phyloP scores from a whole-genome alignment of 2,888 invertebrate genomes.

The Hyles lineata region DNA sequence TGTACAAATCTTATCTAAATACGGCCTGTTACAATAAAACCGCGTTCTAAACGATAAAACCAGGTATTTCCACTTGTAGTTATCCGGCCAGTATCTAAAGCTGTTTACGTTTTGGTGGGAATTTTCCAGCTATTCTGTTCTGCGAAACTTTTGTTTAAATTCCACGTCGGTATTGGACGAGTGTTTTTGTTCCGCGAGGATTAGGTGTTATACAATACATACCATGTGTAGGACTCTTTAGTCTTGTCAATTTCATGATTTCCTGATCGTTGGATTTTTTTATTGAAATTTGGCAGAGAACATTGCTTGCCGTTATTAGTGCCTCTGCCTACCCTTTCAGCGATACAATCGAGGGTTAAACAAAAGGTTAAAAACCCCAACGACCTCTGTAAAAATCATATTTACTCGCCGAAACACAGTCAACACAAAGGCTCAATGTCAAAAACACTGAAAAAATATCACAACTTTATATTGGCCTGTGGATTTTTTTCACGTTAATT shows the following conservation, averaged over 20 bases:
- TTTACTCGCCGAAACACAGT: background rate
- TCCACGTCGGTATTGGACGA: background rate
- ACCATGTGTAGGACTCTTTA: no score
- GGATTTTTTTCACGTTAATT: slow-evolving; percentile 1
- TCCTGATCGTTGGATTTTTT: no score
- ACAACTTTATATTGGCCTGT: slow-evolving; percentile 14
- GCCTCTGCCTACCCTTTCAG: no score
- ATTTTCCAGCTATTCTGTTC: slow-evolving; percentile 27
- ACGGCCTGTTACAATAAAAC: slow-evolving; percentile 29
- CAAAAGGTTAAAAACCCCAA: background rate
- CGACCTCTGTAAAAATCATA: background rate
- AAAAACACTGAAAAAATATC: background rate
- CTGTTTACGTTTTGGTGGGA: slow-evolving; percentile 37
- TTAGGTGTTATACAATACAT: no score
- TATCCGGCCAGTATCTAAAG: slow-evolving; percentile 41
- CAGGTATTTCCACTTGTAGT: slow-evolving; percentile 48
- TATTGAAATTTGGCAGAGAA: no score
- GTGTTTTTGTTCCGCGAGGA: no score
- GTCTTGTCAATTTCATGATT: no score
- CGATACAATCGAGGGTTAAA: no score
- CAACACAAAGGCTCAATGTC: background rate
- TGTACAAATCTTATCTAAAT: slow-evolving; percentile 22
- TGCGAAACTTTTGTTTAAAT: slow-evolving; percentile 29
- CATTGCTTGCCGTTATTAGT: no score
- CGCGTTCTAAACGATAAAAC: slow-evolving; percentile 30